Evolutionary conservation across 2,797 vertebrate genomes (phyloP).

Genomic region (Sebastes taczanowskii): DNA sequence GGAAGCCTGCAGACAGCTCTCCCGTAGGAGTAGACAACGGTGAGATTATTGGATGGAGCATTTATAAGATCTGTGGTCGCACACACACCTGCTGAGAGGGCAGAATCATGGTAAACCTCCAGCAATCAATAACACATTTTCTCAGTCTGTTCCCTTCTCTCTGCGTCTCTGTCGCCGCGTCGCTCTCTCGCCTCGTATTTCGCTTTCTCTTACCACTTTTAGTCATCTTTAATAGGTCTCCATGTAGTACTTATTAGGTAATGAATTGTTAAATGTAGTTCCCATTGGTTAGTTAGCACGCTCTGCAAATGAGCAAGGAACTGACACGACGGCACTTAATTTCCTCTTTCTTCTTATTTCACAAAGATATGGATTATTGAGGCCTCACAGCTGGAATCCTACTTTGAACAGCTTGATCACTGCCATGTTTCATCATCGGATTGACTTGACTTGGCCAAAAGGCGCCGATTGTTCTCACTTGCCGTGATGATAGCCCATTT

Average conservation of each 20-base stretch:
- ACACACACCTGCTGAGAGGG: constrained; percentile 31
- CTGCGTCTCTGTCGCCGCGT: constrained; percentile 6
- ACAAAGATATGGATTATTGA: constrained; percentile 49
- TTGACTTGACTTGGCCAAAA: not conserved
- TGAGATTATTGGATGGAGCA: constrained; percentile 15
- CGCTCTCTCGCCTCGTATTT: not conserved
- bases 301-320: constrained; percentile 24
- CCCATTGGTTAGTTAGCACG: constrained; percentile 12
- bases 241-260: constrained; percentile 25
- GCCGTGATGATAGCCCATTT: constrained; percentile 29
- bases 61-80: constrained; percentile 3
- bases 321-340: constrained; percentile 26
- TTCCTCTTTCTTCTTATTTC: constrained; percentile 40
- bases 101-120: constrained; percentile 27
- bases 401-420: constrained; percentile 43
- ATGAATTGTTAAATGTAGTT: constrained; percentile 46
- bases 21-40: not conserved
- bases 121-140: constrained; percentile 54
- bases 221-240: constrained; percentile 18
- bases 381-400: constrained; percentile 36
- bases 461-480: constrained; percentile 28
- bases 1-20: not conserved
- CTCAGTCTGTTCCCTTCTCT: constrained; percentile 16
- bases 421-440: constrained; percentile 41
- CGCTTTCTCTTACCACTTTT: not conserved